Percentiles rank a stretch among this genome's conserved stretches.
phyloP scores from a whole-genome alignment of 2,797 vertebrate species.

The Brachyrhaphis roseni region DNA sequence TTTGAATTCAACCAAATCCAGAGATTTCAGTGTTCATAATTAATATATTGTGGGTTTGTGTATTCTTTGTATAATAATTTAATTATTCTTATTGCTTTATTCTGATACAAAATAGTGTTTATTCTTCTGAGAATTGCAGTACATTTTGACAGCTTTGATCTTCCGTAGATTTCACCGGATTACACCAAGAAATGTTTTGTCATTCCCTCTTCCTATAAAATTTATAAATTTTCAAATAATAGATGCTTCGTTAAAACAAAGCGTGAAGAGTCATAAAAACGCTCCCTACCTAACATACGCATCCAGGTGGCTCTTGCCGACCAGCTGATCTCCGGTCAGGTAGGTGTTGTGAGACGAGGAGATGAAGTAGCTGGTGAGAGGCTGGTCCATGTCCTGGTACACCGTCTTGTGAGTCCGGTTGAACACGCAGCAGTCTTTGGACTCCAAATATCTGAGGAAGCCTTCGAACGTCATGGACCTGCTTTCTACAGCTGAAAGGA shows the following conservation, averaged over 20 bases:
- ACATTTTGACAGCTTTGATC: no score
- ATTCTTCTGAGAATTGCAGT: no score
- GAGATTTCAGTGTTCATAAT: no score
- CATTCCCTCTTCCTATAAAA: no score
- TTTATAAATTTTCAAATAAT: background rate
- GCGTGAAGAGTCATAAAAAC: background rate
- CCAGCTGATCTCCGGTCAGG: conserved; percentile 83
- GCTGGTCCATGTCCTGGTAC: conserved; percentile 87
- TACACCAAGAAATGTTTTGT: no score
- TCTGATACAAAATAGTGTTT: no score
- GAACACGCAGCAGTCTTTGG: conserved; percentile 82
- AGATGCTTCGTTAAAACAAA: background rate
- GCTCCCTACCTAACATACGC: conserved; percentile 83
- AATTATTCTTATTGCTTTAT: no score
- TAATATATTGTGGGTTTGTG: no score
- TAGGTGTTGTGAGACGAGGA: conserved; percentile 93
- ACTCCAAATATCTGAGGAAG: conserved; percentile 86
- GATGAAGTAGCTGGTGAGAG: conserved; percentile 88
- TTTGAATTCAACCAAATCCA: no score
- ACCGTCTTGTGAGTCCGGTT: conserved; percentile 68
- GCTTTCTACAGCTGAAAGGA: conserved; percentile 75
- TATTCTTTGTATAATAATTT: no score
- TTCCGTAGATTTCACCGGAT: no score
- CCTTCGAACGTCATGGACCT: conserved; percentile 85
- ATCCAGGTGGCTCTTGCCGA: conserved; percentile 86